Conservation (phyloP, 2,797 vertebrate genomes). For the Acanthornis magna region DNA sequence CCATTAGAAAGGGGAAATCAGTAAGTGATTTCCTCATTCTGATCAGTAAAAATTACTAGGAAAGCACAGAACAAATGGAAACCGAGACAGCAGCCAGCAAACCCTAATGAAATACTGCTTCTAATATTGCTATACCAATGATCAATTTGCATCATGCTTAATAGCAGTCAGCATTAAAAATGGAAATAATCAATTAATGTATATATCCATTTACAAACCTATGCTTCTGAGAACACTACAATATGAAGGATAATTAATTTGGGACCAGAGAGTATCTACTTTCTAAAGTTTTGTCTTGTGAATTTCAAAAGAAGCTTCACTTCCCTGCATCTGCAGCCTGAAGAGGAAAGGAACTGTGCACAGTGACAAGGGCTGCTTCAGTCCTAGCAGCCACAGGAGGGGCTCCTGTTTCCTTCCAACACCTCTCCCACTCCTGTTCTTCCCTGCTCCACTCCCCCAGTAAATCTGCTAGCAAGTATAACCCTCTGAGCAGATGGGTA, state of each 20-base stretch:
- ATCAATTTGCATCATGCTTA: background rate
- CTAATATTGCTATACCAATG: background rate
- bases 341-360: background rate
- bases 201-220: background rate
- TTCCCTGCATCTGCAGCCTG: background rate
- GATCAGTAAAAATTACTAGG: background rate
- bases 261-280: background rate
- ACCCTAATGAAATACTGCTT: background rate
- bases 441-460: slow-evolving; percentile 20
- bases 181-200: background rate
- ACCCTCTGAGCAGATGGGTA: slow-evolving; percentile 43
- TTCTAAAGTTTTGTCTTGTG: background rate
- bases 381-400: background rate
- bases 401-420: slow-evolving; percentile 19
- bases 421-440: slow-evolving; percentile 52
- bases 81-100: background rate
- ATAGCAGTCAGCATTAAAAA: background rate
- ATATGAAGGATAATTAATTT: background rate
- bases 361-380: background rate
- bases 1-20: background rate
- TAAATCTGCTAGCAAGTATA: slow-evolving; percentile 49
- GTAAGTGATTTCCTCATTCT: background rate
- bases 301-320: background rate
- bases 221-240: background rate
- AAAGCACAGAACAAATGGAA: background rate